Conservation (phyloP, 2,888 invertebrate genomes). For the Tenodera sinensis region DNA sequence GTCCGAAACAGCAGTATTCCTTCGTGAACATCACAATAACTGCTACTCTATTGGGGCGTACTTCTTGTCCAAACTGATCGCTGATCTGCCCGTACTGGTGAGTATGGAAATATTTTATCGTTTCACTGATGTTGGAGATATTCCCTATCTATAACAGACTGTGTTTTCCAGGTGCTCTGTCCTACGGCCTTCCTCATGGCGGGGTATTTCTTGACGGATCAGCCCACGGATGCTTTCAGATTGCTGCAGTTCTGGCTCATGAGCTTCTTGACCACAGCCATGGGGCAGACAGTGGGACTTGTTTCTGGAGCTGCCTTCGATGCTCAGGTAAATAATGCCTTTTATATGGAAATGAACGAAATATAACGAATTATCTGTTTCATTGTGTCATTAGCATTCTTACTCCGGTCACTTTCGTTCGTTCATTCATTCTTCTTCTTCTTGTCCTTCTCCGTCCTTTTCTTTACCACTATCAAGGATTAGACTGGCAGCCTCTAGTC, state of each 20-base stretch:
- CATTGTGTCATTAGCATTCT: no score
- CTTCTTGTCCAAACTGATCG: constrained; percentile 68
- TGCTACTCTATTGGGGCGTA: constrained; percentile 73
- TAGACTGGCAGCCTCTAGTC: no score
- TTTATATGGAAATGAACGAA: background rate
- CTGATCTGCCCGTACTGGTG: constrained; percentile 71
- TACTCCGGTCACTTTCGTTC: no score
- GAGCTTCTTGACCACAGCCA: background rate
- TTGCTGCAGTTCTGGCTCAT: constrained; percentile 45
- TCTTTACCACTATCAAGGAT: no score
- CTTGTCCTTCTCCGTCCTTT: no score
- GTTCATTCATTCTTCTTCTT: no score
- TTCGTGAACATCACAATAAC: constrained; percentile 71
- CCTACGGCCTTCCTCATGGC: constrained; percentile 50
- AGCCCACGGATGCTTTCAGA: constrained; percentile 47
- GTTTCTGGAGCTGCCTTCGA: constrained; percentile 50
- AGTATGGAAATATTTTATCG: background rate
- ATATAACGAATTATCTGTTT: no score
- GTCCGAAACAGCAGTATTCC: constrained; percentile 65
- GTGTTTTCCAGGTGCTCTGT: constrained; percentile 43
- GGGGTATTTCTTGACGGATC: constrained; percentile 54
- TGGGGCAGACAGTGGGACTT: constrained; percentile 34
- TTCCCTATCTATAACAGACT: background rate
- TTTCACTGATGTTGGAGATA: background rate
- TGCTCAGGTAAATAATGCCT: constrained; percentile 37